Evolutionary conservation across 2,888 invertebrate species (phyloP).

Genomic region (Drosophila anomalata): DNA sequence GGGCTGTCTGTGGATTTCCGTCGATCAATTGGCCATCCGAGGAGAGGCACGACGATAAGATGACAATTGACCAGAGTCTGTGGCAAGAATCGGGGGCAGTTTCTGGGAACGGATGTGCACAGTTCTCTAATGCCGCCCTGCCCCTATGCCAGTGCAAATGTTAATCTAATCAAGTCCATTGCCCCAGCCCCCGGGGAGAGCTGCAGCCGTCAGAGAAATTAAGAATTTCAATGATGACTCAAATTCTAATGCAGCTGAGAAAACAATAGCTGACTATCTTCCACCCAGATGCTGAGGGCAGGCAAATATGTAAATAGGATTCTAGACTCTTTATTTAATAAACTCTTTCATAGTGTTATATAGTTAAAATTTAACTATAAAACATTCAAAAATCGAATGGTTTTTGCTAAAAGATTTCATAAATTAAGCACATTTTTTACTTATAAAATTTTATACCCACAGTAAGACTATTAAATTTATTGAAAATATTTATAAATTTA

Average conservation of each 20-base stretch:
- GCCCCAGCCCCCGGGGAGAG: neutral
- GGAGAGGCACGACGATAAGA: slow-evolving; percentile 29
- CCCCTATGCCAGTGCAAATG: slow-evolving; percentile 63
- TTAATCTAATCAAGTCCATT: slow-evolving; percentile 67
- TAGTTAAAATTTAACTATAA: no score
- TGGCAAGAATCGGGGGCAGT: slow-evolving; percentile 7
- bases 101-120: slow-evolving; percentile 21
- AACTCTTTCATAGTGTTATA: no score
- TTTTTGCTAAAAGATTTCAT: no score
- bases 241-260: slow-evolving; percentile 3
- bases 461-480: no score
- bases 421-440: no score
- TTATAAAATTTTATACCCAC: no score
- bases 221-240: neutral
- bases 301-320: no score
- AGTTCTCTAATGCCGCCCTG: slow-evolving; percentile 44
- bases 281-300: no score
- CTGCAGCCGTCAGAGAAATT: neutral
- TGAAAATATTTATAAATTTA: no score
- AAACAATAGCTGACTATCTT: slow-evolving; percentile 1
- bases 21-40: slow-evolving; percentile 41
- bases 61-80: slow-evolving; percentile 44
- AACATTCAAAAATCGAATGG: no score
- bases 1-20: slow-evolving; percentile 49
- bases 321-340: no score